phyloP scores from a whole-genome alignment of 2,888 invertebrate species.

The Cerastis leucographa region DNA sequence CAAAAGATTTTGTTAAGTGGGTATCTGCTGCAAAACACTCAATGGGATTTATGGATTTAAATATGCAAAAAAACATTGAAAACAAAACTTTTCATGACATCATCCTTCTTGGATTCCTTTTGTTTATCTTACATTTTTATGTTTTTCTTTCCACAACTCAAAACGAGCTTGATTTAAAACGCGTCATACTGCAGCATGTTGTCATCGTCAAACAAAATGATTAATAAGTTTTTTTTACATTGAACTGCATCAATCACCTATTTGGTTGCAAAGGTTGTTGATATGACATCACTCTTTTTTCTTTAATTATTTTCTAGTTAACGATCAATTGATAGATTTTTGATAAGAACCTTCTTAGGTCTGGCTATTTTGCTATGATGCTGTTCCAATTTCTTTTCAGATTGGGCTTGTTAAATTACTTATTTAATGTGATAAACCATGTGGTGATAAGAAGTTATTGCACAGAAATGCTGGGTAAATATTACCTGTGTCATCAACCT shows the following conservation, averaged over 20 bases:
- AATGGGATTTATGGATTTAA: not conserved
- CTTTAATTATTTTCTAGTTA: not conserved
- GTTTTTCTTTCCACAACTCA: slow-evolving; percentile 37
- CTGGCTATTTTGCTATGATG: not conserved
- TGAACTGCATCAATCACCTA: slow-evolving; percentile 15
- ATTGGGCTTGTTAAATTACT: too few species aligned
- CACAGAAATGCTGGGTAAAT: not conserved
- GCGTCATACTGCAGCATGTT: slow-evolving; percentile 41
- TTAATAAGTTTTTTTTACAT: slow-evolving; percentile 19
- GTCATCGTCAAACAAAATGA: slow-evolving; percentile 35
- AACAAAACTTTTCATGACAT: slow-evolving; percentile 45
- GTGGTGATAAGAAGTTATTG: not conserved
- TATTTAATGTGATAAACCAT: too few species aligned
- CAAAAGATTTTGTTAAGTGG: not conserved
- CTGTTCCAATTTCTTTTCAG: not conserved
- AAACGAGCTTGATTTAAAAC: slow-evolving; percentile 39
- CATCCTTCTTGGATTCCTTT: slow-evolving; percentile 47
- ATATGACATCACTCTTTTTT: slow-evolving; percentile 30
- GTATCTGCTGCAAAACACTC: not conserved
- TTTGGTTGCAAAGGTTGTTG: not conserved
- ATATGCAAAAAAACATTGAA: slow-evolving; percentile 4
- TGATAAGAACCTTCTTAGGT: not conserved
- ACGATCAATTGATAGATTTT: not conserved
- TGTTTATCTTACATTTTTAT: slow-evolving; percentile 50
- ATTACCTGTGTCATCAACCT: not conserved